Conservation (phyloP, 2,797 vertebrate genomes). For the Sebastiscus tertius region DNA sequence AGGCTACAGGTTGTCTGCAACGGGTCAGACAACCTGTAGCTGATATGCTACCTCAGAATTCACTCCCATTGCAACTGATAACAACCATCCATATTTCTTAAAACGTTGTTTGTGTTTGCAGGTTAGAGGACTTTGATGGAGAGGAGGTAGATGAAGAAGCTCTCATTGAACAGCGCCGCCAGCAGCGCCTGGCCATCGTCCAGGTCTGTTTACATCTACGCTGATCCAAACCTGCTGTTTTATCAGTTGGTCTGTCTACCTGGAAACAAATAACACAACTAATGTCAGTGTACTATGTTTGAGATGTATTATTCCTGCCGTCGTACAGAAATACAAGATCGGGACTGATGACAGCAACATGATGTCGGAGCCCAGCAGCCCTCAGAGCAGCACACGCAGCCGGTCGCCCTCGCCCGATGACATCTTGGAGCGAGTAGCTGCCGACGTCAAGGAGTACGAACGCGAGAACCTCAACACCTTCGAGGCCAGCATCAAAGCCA, state of each 20-base stretch:
- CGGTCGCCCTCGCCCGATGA: slow-evolving; percentile 96
- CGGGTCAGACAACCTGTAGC: neutral
- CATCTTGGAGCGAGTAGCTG: slow-evolving; percentile 94
- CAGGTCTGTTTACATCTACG: slow-evolving; percentile 82
- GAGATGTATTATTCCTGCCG: neutral
- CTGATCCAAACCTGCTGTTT: neutral
- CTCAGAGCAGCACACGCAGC: slow-evolving; percentile 94
- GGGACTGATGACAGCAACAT: slow-evolving; percentile 90
- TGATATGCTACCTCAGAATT: neutral
- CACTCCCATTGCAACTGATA: neutral
- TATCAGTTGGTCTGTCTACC: neutral
- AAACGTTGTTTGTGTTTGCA: slow-evolving; percentile 59
- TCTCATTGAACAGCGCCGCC: slow-evolving; percentile 93
- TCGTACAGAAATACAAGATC: slow-evolving; percentile 91
- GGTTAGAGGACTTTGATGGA: slow-evolving; percentile 96
- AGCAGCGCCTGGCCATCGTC: slow-evolving; percentile 94
- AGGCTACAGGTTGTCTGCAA: neutral
- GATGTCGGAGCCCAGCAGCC: slow-evolving; percentile 94
- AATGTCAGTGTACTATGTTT: neutral
- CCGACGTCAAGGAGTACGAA: slow-evolving; percentile 97
- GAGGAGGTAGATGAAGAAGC: slow-evolving; percentile 98
- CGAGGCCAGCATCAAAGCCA: slow-evolving; percentile 96
- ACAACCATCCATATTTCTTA: neutral
- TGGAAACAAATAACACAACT: neutral
- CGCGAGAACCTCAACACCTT: slow-evolving; percentile 96